A percentile compares a stretch with the other conserved stretches of the same genome.
phyloP scores from a whole-genome alignment of 2,797 vertebrate genomes.

The Intellagama lesueurii region DNA sequence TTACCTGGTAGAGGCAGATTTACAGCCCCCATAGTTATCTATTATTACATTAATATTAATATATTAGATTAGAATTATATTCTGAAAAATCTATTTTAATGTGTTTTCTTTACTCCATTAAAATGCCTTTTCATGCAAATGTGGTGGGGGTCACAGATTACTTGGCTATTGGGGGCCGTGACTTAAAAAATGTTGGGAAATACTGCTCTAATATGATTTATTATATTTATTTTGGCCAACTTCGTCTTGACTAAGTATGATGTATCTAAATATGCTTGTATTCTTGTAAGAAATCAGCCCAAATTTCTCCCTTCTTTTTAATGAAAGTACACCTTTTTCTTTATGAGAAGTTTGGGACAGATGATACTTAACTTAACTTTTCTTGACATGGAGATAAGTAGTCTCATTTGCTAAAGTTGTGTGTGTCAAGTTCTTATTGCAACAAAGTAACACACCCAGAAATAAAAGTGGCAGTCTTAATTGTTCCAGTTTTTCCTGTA shows the following conservation, averaged over 20 bases:
- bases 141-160: too few relatives aligned
- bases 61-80: too few relatives aligned
- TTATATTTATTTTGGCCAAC: too few relatives aligned
- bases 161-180: too few relatives aligned
- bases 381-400: background rate
- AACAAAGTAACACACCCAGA: background rate
- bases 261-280: background rate
- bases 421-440: background rate
- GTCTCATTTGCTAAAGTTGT: background rate
- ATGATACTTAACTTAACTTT: background rate
- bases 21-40: too few relatives aligned
- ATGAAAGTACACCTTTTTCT: background rate
- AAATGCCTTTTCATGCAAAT: too few relatives aligned
- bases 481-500: background rate
- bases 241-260: background rate
- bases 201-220: too few relatives aligned
- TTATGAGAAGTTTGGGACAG: background rate
- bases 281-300: background rate
- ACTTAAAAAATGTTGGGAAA: too few relatives aligned
- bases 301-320: background rate
- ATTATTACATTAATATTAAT: too few relatives aligned
- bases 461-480: background rate
- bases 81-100: too few relatives aligned
- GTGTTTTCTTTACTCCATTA: too few relatives aligned
- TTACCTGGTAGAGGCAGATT: too few relatives aligned